Conservation (phyloP, 2,113 vertebrate genomes). For the Zonotrichia leucophrys region DNA sequence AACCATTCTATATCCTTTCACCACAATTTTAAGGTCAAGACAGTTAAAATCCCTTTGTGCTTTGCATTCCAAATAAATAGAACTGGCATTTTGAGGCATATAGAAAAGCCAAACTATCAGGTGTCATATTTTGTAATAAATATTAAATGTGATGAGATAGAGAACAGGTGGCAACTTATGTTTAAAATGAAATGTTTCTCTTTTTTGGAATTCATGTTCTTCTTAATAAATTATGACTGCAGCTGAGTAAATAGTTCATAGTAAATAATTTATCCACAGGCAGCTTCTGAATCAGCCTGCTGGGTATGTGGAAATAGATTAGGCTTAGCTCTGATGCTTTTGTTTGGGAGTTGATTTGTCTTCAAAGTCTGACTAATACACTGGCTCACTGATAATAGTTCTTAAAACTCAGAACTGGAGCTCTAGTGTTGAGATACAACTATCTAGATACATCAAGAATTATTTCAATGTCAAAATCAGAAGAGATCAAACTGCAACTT, state of each 20-base stretch:
- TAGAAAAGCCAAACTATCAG: not conserved
- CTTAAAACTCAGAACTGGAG: not conserved
- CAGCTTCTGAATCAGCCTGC: not conserved
- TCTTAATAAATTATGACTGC: conserved; percentile 23
- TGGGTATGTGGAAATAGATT: not conserved
- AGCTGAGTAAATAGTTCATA: conserved; percentile 35
- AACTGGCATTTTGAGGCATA: not conserved
- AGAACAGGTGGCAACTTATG: not conserved
- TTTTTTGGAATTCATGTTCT: not conserved
- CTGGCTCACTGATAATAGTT: not conserved
- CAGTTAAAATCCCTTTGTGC: not conserved
- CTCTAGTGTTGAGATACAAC: not conserved
- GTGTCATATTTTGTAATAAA: not conserved
- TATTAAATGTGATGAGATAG: not conserved
- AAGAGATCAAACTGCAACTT: not conserved
- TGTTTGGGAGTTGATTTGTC: conserved; percentile 9
- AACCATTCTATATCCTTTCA: not conserved
- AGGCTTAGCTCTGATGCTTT: not conserved
- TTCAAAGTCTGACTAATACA: conserved; percentile 9
- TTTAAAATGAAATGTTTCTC: conserved; percentile 12
- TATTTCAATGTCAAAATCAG: conserved; percentile 11
- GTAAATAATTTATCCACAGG: conserved; percentile 35
- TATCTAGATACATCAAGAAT: not conserved
- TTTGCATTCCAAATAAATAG: not conserved
- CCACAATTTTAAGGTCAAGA: not conserved